Evolutionary conservation across 2,888 invertebrate species (phyloP), one percentile per base, ranked within the genome.

Genomic region (Parnassius apollo): DNA sequence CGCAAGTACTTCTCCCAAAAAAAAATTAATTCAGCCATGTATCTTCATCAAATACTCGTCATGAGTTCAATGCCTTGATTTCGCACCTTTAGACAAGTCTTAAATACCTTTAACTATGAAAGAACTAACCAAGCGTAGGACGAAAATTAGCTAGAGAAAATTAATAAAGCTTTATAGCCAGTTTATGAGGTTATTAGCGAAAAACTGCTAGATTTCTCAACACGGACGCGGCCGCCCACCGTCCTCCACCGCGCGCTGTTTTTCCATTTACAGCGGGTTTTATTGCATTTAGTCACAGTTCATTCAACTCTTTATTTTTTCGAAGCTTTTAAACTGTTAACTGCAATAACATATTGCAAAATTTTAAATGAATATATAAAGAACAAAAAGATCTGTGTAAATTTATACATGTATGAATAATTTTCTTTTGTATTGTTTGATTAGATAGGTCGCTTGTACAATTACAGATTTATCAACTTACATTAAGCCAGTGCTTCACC

Each of bases 151-250:
- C 35, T 55, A 63, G 68, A 66, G 65, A 62, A 66, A 69, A 68
- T 70, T 66, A 72, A 70, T 69, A 65, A 68, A 66, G 52, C 58
- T 69, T 77, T 66, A 68, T 67, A 64, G 68, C 62, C 68, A 71
- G 77, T 82, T 83, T 83, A 85, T 77, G 69, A 74, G 48, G 75
- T 75, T 81, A 78, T 84, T 83, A 81, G 77, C 78, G 73, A 77
- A 81, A 81, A 78, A 81, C 75, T 76, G 78, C 74, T 75, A 78
- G 77, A 80, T 83, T 78, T 80, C 78, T 72, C 67, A 65, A 63
- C 62, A 61, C 65, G 61, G 72, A 72, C 59, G 73, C 71, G 70
- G 7, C 69, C 75, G 68, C 78, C 87, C 82, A 85, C 87, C 78
- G 83, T 83, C 66, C 57, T 9, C 56, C 64, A 12, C 22, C 10